Conservation (phyloP, 2,797 vertebrate genomes). For the Poeciliopsis paucimaculata region DNA sequence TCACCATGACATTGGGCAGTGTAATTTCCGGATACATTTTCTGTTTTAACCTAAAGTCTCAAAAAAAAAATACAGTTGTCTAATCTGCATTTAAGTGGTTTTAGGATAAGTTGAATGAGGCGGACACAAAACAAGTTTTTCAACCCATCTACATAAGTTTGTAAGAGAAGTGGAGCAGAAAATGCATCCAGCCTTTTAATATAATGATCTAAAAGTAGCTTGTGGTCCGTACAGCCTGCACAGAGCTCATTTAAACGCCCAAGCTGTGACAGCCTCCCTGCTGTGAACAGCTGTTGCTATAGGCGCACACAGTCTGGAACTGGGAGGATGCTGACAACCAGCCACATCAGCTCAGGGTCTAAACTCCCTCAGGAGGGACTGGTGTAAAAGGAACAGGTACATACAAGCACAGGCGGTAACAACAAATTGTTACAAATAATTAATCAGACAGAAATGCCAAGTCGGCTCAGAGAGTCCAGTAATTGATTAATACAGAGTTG, state of each 20-base stretch:
- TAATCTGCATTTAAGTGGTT: neutral
- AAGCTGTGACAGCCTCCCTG: slow-evolving; percentile 31
- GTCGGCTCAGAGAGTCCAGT: neutral
- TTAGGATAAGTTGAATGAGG: neutral
- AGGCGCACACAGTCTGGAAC: slow-evolving; percentile 41
- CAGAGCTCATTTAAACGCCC: slow-evolving; percentile 19
- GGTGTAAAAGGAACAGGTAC: slow-evolving; percentile 10
- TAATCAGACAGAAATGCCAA: slow-evolving; percentile 2
- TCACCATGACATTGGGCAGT: neutral
- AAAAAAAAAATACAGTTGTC: neutral
- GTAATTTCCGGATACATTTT: neutral
- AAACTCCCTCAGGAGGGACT: slow-evolving; percentile 32
- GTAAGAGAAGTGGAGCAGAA: neutral
- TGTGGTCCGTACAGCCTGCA: slow-evolving; percentile 9
- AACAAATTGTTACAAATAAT: slow-evolving; percentile 15
- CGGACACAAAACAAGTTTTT: neutral
- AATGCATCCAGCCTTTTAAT: neutral
- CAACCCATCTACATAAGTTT: neutral
- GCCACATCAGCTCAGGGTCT: slow-evolving; percentile 41
- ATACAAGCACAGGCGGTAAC: neutral
- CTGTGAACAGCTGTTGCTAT: slow-evolving; percentile 54
- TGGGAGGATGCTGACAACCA: slow-evolving; percentile 48
- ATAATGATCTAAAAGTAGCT: neutral
- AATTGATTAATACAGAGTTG: neutral
- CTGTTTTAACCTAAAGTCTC: neutral